Evolutionary conservation across 92 coral and sea anemone species (phyloP).

Genomic region (Porites evermanni): DNA sequence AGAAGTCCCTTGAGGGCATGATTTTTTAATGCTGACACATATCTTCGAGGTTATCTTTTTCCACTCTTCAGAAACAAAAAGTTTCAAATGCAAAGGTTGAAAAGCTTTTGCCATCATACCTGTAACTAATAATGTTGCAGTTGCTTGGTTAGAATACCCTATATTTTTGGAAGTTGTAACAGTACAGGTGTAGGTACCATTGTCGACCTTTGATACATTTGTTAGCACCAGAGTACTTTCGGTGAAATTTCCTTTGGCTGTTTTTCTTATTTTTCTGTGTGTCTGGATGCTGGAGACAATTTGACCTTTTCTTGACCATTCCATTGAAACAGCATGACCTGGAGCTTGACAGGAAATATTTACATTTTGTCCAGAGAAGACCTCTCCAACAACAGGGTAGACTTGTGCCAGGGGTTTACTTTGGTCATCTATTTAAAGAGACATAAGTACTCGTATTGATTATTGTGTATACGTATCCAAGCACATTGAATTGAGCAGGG

Average conservation of each 20-base stretch:
- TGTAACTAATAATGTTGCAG: slow-evolving; percentile 51
- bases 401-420: slow-evolving; percentile 73
- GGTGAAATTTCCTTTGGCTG: slow-evolving; percentile 36
- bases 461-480: too few relatives aligned
- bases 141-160: slow-evolving; percentile 50
- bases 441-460: not conserved
- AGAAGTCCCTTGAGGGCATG: too few relatives aligned
- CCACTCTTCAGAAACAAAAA: too few relatives aligned
- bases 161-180: slow-evolving; percentile 60
- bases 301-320: slow-evolving; percentile 74
- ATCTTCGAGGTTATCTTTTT: too few relatives aligned
- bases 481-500: too few relatives aligned
- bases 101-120: slow-evolving; percentile 35
- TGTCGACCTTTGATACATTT: slow-evolving; percentile 48
- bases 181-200: slow-evolving; percentile 71
- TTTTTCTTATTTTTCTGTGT: slow-evolving; percentile 27
- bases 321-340: slow-evolving; percentile 64
- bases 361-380: slow-evolving; percentile 46
- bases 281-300: slow-evolving; percentile 50
- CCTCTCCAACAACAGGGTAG: slow-evolving; percentile 58
- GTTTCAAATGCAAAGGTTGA: too few relatives aligned
- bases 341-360: slow-evolving; percentile 80
- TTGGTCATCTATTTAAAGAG: slow-evolving; percentile 50
- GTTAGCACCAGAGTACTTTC: slow-evolving; percentile 62
- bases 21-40: too few relatives aligned